Conservation (phyloP, 2,113 vertebrate genomes). For the Lipotes vexillifer region DNA sequence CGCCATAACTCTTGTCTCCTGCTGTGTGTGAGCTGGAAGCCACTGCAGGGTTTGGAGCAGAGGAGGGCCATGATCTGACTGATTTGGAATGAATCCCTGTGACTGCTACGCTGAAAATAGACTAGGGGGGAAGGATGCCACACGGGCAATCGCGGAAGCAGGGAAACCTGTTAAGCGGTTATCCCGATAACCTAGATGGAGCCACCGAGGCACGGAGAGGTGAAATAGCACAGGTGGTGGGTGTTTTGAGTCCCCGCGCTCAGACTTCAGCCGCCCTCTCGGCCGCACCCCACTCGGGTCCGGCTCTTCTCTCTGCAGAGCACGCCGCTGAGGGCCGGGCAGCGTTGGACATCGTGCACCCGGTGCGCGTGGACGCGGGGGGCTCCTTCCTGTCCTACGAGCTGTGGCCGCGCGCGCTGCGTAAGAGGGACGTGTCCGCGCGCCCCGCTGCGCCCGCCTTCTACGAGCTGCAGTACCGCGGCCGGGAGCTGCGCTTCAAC, state of each 20-base stretch:
- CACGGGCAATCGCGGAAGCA: background rate
- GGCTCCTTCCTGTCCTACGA: conserved; percentile 93
- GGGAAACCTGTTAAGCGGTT: background rate
- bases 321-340: background rate
- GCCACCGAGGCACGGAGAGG: background rate
- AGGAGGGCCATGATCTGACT: background rate
- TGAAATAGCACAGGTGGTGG: background rate
- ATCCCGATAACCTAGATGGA: background rate
- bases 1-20: background rate
- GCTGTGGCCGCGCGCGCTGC: conserved; percentile 84
- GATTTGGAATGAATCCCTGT: background rate
- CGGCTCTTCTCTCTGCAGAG: conserved; percentile 16
- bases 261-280: background rate
- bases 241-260: too few relatives aligned
- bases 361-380: conserved; percentile 86
- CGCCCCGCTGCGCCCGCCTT: conserved; percentile 68
- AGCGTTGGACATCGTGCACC: conserved; percentile 88
- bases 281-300: background rate
- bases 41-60: background rate
- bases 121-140: too few relatives aligned
- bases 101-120: background rate
- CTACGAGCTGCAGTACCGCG: conserved; percentile 85
- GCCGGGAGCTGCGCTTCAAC: conserved; percentile 87
- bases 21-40: background rate
- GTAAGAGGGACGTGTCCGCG: conserved; percentile 80